Conservation (phyloP, 2,888 invertebrate genomes). For the Mesodorylaimus sp. region DNA sequence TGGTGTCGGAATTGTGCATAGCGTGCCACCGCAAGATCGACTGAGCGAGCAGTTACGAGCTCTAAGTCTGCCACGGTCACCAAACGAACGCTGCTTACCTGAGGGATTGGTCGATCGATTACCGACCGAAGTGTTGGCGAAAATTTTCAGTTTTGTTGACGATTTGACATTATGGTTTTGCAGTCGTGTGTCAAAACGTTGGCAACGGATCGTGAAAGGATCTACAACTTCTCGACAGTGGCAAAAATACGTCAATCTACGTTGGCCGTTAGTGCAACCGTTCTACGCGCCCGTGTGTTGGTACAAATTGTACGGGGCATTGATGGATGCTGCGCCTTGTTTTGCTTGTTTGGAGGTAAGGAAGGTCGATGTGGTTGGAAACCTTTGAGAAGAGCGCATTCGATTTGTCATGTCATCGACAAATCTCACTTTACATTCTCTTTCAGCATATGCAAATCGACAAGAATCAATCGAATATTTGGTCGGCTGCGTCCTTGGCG, state of each 20-base stretch:
- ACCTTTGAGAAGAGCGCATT: too few species aligned
- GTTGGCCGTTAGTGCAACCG: slow-evolving; percentile 73
- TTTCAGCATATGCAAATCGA: neutral
- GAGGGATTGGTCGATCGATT: slow-evolving; percentile 49
- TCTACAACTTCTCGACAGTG: slow-evolving; percentile 59
- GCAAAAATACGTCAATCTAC: slow-evolving; percentile 51
- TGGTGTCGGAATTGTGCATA: too few species aligned
- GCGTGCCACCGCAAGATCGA: too few species aligned
- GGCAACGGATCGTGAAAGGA: slow-evolving; percentile 58
- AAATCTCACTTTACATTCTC: too few species aligned
- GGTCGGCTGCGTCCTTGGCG: neutral
- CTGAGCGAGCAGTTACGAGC: slow-evolving; percentile 45
- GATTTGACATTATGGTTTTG: slow-evolving; percentile 76
- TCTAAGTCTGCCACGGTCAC: slow-evolving; percentile 39
- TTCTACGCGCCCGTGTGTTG: slow-evolving; percentile 14
- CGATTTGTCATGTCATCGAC: too few species aligned
- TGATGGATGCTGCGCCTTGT: neutral
- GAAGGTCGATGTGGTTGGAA: too few species aligned
- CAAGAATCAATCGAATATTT: neutral
- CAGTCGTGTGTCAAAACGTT: slow-evolving; percentile 63
- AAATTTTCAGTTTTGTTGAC: slow-evolving; percentile 70
- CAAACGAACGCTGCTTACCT: slow-evolving; percentile 39
- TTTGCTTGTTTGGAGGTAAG: slow-evolving; percentile 8
- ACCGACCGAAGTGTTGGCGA: slow-evolving; percentile 60
- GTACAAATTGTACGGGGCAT: neutral